Conservation (phyloP, 2,113 vertebrate genomes). For the Tricholaema leucomelas region DNA sequence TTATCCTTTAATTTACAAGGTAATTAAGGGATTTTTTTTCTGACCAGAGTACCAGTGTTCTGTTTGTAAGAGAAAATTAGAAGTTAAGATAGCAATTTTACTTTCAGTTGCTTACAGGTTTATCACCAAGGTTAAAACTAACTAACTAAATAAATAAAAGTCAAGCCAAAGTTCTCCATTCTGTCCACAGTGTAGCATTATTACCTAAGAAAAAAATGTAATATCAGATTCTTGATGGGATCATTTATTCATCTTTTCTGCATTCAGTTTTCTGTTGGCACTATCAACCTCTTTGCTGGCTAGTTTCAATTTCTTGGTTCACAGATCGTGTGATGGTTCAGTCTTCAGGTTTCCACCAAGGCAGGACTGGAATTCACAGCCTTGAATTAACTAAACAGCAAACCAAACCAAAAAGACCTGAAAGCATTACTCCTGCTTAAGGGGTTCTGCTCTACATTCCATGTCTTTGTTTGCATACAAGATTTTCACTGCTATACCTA, state of each 20-base stretch:
- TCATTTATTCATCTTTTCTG: not conserved
- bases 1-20: conserved; percentile 61
- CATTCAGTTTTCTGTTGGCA: not conserved
- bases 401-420: not conserved
- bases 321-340: not conserved
- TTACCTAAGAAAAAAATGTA: not conserved
- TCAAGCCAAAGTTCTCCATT: conserved; percentile 18
- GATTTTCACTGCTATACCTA: not conserved
- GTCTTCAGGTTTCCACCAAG: not conserved
- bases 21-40: conserved; percentile 64
- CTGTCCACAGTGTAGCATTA: not conserved
- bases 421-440: not conserved
- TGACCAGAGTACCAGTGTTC: conserved; percentile 12
- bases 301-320: not conserved
- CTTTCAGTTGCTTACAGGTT: conserved; percentile 13
- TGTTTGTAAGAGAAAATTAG: conserved; percentile 43
- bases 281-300: not conserved
- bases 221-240: not conserved
- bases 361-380: not conserved
- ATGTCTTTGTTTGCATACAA: not conserved
- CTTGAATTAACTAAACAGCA: not conserved
- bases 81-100: conserved; percentile 42
- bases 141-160: not conserved
- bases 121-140: not conserved
- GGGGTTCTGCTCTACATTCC: not conserved